These are phyloP conservation scores for Riparia riparia DNA, from an alignment of 2,113 vertebrate genomes.

Conservation along the genomic window DNA sequence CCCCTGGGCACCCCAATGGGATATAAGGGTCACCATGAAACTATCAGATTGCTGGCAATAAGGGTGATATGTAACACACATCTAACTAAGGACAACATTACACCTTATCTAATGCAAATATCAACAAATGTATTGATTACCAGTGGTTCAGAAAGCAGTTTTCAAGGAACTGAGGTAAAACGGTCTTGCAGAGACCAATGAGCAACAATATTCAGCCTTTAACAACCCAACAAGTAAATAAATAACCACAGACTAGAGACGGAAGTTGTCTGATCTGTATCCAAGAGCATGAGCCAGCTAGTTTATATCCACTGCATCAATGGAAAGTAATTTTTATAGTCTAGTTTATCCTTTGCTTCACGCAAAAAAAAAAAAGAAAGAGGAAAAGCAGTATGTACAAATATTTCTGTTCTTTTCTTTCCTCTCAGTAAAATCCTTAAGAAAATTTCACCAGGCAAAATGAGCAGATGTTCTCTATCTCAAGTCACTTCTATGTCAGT, in stretches of 20 bases:
- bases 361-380: not conserved
- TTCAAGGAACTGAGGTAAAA: not conserved
- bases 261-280: not conserved
- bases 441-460: not conserved
- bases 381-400: not conserved
- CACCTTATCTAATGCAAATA: not conserved
- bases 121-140: not conserved
- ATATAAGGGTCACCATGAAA: rapidly evolving
- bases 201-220: not conserved
- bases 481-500: not conserved
- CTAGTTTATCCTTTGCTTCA: not conserved
- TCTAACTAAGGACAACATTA: not conserved
- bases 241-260: not conserved
- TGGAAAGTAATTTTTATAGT: not conserved
- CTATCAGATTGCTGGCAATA: not conserved
- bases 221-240: not conserved
- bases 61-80: not conserved
- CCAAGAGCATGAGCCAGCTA: not conserved
- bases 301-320: not conserved
- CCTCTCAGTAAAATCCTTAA: not conserved
- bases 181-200: not conserved
- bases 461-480: not conserved
- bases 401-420: not conserved
- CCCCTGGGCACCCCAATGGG: not conserved
- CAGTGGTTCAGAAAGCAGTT: not conserved